These are phyloP conservation scores for Eulemur macaco DNA, from an alignment of 2,113 vertebrate species.

Conservation along the genomic window DNA sequence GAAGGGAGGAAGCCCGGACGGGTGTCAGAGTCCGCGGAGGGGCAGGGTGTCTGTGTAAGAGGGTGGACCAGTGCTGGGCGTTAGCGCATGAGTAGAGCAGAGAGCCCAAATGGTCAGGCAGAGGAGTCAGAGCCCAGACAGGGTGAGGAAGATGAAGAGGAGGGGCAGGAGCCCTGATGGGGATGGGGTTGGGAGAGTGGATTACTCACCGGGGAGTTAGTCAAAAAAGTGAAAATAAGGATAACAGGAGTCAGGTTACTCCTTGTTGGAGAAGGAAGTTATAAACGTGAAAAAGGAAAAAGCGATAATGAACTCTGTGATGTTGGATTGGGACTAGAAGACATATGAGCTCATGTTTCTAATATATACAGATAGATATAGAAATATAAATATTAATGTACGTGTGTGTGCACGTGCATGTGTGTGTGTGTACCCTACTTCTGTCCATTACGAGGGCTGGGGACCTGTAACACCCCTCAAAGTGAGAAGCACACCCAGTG, in stretches of 20 bases:
- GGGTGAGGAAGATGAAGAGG: no score
- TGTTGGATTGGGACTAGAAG: not conserved
- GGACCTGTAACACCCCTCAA: not conserved
- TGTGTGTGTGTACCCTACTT: not conserved
- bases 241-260: not conserved
- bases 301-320: not conserved
- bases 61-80: no score
- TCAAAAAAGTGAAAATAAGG: not conserved
- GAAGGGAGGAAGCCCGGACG: no score
- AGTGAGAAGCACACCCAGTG: not conserved
- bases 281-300: not conserved
- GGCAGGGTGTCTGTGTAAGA: no score
- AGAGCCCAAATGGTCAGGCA: not conserved
- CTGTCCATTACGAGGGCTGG: not conserved
- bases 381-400: not conserved
- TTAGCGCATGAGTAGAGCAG: no score
- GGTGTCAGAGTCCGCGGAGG: no score
- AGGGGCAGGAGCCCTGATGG: not conserved
- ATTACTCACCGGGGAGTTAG: not conserved
- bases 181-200: accelerated
- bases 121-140: no score
- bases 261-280: not conserved
- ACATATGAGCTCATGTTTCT: not conserved
- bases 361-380: not conserved
- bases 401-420: not conserved